Evolutionary conservation across 1,140 invertebrate genomes (phyloP).

Genomic region (Pararge aegeria): DNA sequence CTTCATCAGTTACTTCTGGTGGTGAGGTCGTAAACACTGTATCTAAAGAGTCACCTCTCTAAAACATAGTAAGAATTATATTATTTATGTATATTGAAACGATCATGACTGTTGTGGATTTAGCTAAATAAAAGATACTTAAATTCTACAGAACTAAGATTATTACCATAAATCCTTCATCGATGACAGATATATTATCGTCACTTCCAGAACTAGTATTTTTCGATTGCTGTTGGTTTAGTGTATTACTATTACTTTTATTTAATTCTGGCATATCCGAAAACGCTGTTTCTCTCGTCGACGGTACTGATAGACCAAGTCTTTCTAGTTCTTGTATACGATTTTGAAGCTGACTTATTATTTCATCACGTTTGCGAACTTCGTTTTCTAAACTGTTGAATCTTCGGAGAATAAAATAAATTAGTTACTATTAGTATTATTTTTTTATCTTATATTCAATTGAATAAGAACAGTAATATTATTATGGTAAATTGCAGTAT

Average conservation of each 20-base stretch:
- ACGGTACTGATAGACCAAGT: conserved; percentile 37
- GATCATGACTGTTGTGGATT: too few relatives aligned
- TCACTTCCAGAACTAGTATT: conserved; percentile 73
- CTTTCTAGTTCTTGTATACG: conserved; percentile 86
- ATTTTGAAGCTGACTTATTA: conserved; percentile 87
- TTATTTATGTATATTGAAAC: too few relatives aligned
- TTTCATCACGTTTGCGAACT: conserved; percentile 87
- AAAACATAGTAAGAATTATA: conserved; percentile 22
- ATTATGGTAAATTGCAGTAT: conserved; percentile 14
- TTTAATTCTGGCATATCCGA: not conserved
- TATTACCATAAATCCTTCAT: conserved; percentile 76
- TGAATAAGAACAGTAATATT: conserved; percentile 1
- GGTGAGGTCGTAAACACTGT: conserved; percentile 82
- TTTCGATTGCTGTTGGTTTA: conserved; percentile 40
- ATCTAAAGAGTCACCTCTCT: conserved; percentile 81
- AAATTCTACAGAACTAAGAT: not conserved
- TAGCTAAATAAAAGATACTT: not conserved
- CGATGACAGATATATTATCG: conserved; percentile 57
- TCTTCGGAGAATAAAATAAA: conserved; percentile 70
- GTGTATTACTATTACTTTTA: conserved; percentile 17
- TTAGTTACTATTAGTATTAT: too few relatives aligned
- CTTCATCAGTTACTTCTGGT: conserved; percentile 56
- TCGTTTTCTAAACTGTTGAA: conserved; percentile 88
- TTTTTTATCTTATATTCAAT: too few relatives aligned
- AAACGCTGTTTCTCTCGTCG: not conserved